Conservation (phyloP, 1,140 invertebrate genomes). For the Cecropterus lyciades region DNA sequence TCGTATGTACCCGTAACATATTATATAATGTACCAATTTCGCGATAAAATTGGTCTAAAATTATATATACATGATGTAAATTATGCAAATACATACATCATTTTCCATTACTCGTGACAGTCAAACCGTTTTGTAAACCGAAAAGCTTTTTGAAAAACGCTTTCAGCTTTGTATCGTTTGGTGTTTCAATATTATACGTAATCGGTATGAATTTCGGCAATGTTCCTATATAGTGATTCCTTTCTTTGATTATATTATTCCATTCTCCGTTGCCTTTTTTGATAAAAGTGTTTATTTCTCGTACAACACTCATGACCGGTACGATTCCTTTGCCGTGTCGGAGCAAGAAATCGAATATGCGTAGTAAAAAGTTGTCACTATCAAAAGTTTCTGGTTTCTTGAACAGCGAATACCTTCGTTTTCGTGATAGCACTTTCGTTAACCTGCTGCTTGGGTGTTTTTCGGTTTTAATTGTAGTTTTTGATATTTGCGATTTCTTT, state of each 20-base stretch:
- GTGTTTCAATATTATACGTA: conserved; percentile 52
- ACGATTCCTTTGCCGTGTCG: conserved; percentile 46
- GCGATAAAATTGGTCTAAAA: too few relatives aligned
- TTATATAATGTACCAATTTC: too few relatives aligned
- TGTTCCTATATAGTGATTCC: conserved; percentile 53
- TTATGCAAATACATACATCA: conserved; percentile 29
- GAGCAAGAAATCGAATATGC: conserved; percentile 51
- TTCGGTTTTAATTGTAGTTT: too few relatives aligned
- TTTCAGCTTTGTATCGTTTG: conserved; percentile 41
- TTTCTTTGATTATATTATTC: conserved; percentile 57
- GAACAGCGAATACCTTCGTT: too few relatives aligned
- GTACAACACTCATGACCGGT: conserved; percentile 56
- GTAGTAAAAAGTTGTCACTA: too few relatives aligned
- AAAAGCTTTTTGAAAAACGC: conserved; percentile 56
- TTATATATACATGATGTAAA: conserved; percentile 30
- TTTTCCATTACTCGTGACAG: conserved; percentile 43
- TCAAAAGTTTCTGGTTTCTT: too few relatives aligned
- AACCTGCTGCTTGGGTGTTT: too few relatives aligned
- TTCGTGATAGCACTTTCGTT: too few relatives aligned
- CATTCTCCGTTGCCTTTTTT: conserved; percentile 55
- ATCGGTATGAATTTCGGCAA: conserved; percentile 38
- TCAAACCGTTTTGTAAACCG: conserved; percentile 51
- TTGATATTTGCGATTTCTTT: too few relatives aligned
- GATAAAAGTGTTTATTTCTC: conserved; percentile 62
- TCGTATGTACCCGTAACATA: too few relatives aligned